Percentiles rank a stretch among this genome's conserved stretches.
Conservation (phyloP, 2,797 vertebrate species). For the Delichon dasypus region DNA sequence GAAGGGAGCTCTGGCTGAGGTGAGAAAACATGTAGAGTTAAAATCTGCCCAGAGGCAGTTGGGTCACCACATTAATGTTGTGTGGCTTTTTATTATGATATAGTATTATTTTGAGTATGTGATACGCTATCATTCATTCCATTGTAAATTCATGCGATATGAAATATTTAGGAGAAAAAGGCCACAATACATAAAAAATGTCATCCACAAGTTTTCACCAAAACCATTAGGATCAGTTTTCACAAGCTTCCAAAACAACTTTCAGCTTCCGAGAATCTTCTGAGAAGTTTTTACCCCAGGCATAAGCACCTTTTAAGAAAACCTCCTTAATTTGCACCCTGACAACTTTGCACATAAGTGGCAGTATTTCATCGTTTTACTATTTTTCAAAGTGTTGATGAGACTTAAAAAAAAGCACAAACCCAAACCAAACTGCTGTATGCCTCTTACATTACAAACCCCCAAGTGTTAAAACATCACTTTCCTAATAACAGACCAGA, state of each 20-base stretch:
- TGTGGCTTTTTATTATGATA: constrained; percentile 1
- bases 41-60: constrained; percentile 9
- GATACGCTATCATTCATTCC: background rate
- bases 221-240: background rate
- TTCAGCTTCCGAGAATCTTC: background rate
- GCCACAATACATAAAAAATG: background rate
- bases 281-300: background rate
- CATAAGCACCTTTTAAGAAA: background rate
- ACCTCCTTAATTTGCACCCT: background rate
- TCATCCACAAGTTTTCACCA: background rate
- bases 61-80: constrained; percentile 18
- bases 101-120: background rate
- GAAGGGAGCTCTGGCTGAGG: background rate
- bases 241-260: background rate
- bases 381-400: background rate
- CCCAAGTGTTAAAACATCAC: background rate
- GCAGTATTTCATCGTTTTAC: background rate
- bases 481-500: background rate
- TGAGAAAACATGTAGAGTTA: background rate
- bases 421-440: background rate
- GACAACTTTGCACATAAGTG: background rate
- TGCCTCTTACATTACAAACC: background rate
- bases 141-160: background rate
- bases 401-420: background rate
- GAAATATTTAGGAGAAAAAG: constrained; percentile 1